Conservation (phyloP, 2,113 vertebrate genomes). For the Triplophysa tibetana region DNA sequence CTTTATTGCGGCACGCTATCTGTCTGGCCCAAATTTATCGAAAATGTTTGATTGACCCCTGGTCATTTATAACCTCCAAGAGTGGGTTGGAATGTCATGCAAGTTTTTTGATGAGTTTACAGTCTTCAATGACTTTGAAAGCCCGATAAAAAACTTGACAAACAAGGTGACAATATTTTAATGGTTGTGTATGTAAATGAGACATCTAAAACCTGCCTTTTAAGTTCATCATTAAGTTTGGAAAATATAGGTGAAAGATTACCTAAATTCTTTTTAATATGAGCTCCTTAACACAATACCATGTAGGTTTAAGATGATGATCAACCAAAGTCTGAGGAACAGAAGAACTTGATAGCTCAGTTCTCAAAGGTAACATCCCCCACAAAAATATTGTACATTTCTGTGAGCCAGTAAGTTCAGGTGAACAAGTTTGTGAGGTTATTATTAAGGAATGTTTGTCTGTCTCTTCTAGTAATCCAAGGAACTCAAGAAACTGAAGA, state of each 20-base stretch:
- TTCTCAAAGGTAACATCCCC: too few species aligned
- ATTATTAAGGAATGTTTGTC: too few species aligned
- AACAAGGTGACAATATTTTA: background rate
- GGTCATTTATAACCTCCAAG: background rate
- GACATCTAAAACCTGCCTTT: background rate
- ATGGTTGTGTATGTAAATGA: background rate
- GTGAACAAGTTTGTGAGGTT: background rate
- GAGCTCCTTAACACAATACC: too few species aligned
- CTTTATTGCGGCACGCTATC: background rate
- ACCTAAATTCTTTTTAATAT: too few species aligned
- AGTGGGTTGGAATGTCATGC: slow-evolving; percentile 2
- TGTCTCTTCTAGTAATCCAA: too few species aligned
- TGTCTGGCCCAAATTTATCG: background rate
- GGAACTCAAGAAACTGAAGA: background rate
- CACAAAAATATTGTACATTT: too few species aligned
- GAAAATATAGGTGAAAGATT: background rate
- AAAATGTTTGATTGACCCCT: background rate
- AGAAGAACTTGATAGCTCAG: too few species aligned
- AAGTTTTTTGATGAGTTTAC: background rate
- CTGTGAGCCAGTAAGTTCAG: background rate
- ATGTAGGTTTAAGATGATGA: too few species aligned
- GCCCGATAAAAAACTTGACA: background rate
- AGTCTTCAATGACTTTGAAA: slow-evolving; percentile 13
- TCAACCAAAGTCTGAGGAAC: background rate
- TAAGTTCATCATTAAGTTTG: background rate